Evolutionary conservation across 2,888 invertebrate genomes (phyloP), one percentile per base, ranked within the genome.

Genomic region (Rambutsinella grinnellia): DNA sequence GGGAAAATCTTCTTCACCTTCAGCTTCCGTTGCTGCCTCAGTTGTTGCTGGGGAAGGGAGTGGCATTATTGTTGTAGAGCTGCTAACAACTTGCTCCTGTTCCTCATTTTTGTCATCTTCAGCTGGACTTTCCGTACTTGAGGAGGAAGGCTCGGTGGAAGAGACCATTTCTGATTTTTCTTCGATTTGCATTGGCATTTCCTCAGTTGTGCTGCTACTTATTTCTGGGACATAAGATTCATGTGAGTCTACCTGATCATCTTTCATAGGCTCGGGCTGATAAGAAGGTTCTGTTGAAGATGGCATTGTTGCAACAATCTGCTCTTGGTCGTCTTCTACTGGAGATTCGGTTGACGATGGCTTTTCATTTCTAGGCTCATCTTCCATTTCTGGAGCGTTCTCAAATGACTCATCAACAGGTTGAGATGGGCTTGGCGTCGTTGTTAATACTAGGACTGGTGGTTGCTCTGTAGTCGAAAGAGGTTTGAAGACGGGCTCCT

Each of bases 131-230:
- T 49, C 49, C 6, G 49, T 49, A 17, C 10, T 13, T 49, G 49
- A 10, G 15, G 49, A 49, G n/a, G 49, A 49, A 5, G 49, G 15
- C n/a, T 15, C 19, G 6, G 49, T 49, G 19, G 49, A 49, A 10
- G 19, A 15, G 49, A 49, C 19, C n/a, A 49, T 49, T 49, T 17
- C 49, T 13, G 5, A 8, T n/a, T n/a, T 19, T 17, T 49, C 19
- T 49, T 19, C 49, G 5, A 17, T 5, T 17, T 15, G 49, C n/a
- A 49, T 19, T 15, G 49, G 36, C 5, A 36, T 36, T 36, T 60
- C 60, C 19, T 69, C 69, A 1, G 60, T 53, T 10, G 51, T 60
- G 44, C 60, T 69, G 13, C 23, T 58, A 6, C 24, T 26, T 15
- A 5, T 36, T 36, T 5, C 5, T 36, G 36, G 36, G 13, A 8